These are phyloP conservation scores for Meteorus sp. DNA, from an alignment of 1,140 invertebrate species.

Conservation along the genomic window DNA sequence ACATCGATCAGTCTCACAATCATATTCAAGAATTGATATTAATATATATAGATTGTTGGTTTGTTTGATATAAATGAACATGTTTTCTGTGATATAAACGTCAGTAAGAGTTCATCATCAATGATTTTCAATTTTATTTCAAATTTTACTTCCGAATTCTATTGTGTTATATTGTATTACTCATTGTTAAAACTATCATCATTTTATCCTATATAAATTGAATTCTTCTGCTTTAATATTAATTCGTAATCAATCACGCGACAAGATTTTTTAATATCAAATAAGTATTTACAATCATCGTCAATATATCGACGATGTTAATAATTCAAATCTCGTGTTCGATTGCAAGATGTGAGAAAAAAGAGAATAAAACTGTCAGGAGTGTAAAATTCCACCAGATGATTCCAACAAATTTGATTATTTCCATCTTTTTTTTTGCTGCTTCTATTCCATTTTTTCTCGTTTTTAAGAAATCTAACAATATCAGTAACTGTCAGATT, in stretches of 20 bases:
- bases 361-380: neutral
- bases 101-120: neutral
- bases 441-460: neutral
- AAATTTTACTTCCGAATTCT: no score
- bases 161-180: no score
- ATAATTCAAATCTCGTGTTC: neutral
- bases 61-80: slow-evolving; percentile 19
- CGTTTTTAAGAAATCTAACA: no score
- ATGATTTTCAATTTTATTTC: slow-evolving; percentile 13
- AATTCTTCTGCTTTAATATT: neutral
- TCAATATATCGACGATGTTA: neutral
- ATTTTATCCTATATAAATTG: no score
- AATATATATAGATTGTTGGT: slow-evolving; percentile 30
- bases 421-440: neutral
- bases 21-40: slow-evolving; percentile 39
- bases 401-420: neutral
- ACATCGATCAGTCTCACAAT: slow-evolving; percentile 59
- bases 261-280: slow-evolving; percentile 13
- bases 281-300: slow-evolving; percentile 21
- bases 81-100: slow-evolving; percentile 13
- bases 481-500: slow-evolving; percentile 24
- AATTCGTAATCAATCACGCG: neutral
- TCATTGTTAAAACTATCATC: no score
- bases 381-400: neutral
- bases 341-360: neutral